phyloP scores from a whole-genome alignment of 2,797 vertebrate genomes.

The Chromobotia macracanthus region DNA sequence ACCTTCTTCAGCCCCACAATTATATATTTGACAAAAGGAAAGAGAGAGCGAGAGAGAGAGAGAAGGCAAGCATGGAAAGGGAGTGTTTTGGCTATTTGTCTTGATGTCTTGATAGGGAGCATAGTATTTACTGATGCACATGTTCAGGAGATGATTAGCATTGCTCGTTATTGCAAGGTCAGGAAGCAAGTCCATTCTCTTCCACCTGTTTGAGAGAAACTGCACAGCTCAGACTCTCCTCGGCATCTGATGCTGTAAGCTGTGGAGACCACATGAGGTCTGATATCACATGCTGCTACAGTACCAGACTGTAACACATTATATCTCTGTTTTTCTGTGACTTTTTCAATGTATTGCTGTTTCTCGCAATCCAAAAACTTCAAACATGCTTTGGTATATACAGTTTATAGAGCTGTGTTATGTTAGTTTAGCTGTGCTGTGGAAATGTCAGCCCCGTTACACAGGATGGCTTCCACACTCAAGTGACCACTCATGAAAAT shows the following conservation, averaged over 20 bases:
- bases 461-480: neutral
- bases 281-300: conserved; percentile 19
- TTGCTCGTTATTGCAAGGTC: conserved; percentile 45
- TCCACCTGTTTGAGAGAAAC: conserved; percentile 1
- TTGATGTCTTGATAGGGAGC: conserved; percentile 52
- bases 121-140: conserved; percentile 49
- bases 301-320: conserved; percentile 25
- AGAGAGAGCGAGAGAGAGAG: conserved; percentile 18
- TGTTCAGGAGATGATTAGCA: conserved; percentile 49
- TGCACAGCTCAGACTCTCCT: neutral
- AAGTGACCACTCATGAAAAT: conserved; percentile 11
- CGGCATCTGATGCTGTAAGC: neutral
- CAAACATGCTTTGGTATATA: neutral
- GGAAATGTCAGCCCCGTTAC: neutral
- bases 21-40: conserved; percentile 41
- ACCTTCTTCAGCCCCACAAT: conserved; percentile 50
- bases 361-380: conserved; percentile 14
- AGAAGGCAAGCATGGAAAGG: conserved; percentile 19
- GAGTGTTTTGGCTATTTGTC: conserved; percentile 24
- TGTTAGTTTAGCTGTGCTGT: neutral
- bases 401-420: neutral
- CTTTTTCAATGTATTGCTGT: conserved; percentile 8
- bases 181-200: conserved; percentile 1
- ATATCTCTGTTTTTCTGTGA: neutral
- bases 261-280: conserved; percentile 36